Evolutionary conservation across 1,140 invertebrate species (phyloP), one percentile per base, ranked within the genome.

Genomic region (Leptestheria dahalacensis): DNA sequence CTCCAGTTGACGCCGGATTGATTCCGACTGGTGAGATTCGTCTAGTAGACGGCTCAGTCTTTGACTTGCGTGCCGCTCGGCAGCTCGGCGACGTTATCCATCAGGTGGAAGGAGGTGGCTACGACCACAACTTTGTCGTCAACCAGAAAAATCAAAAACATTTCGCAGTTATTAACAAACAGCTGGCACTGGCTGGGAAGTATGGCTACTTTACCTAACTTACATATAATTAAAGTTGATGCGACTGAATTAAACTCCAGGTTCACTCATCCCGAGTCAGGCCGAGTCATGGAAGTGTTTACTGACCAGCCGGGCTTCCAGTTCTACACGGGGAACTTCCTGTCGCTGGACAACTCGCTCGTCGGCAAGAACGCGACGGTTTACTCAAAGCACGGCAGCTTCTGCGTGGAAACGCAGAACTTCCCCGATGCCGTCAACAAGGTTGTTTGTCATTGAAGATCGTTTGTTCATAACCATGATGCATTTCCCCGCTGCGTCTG

Each of bases 371-470:
- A 73, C 1, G 81, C 80, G 11, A 73, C 72, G 0, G 66, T 69
- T 0, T 95, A 94, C 68, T 76, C 77, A 12, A 81, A 82, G 63
- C 88, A 93, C 64, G 84, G 82, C 1, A 87, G 82, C 1, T 84
- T 96, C 62, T 93, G 88, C 68, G 73, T 96, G 33, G 91, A 96
- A 72, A 90, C 92, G 0, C 91, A 96, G 72, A 88, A 86, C 66
- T 96, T 84, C 75, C 92, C 92, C 0, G 85, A 97, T 73, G 86
- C 91, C 11, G 73, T 93, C 1, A 90, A 96, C 75, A 79, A 91
- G 70, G 78, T 86, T n/a, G n/a, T n/a, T n/a, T n/a, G n/a, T n/a
- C n/a, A n/a, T n/a, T n/a, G n/a, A n/a, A n/a, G n/a, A n/a, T n/a
- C n/a, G n/a, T n/a, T n/a, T n/a, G n/a, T n/a, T n/a, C n/a, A n/a